Conservation (phyloP, 2,113 vertebrate species). For the Tretioscincus oriximinensis region DNA sequence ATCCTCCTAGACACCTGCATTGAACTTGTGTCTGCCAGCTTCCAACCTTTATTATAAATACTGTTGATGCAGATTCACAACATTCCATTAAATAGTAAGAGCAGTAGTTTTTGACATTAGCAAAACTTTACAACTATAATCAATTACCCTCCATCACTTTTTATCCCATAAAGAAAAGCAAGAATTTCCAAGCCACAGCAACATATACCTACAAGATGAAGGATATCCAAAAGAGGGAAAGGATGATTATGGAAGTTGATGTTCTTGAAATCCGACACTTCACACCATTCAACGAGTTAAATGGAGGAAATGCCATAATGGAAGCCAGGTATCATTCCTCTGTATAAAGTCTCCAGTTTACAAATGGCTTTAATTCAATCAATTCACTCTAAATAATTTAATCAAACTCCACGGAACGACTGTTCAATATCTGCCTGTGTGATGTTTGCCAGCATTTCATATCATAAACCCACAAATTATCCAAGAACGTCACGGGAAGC, state of each 20-base stretch:
- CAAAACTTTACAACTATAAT: constrained; percentile 4
- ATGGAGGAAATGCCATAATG: constrained; percentile 54
- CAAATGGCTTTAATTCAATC: constrained; percentile 36
- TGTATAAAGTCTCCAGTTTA: not conserved
- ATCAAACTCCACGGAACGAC: constrained; percentile 27
- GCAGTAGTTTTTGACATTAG: not conserved
- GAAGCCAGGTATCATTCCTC: constrained; percentile 63
- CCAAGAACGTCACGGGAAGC: constrained; percentile 26
- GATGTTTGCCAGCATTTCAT: constrained; percentile 51
- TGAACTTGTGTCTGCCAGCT: not conserved
- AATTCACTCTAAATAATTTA: constrained; percentile 25
- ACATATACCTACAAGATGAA: constrained; percentile 68
- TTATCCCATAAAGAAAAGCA: constrained; percentile 57
- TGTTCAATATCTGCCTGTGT: constrained; percentile 29
- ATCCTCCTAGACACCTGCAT: not conserved
- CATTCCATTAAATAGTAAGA: constrained; percentile 23
- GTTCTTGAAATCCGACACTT: constrained; percentile 67
- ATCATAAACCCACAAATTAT: constrained; percentile 48
- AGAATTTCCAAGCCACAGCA: constrained; percentile 55
- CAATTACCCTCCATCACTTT: constrained; percentile 17
- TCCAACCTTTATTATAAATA: not conserved
- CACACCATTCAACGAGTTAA: constrained; percentile 61
- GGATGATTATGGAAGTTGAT: constrained; percentile 53
- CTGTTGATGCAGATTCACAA: not conserved
- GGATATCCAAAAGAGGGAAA: constrained; percentile 34